Evolutionary conservation across 2,113 vertebrate genomes (phyloP).

Genomic region (Brachyistius frenatus): DNA sequence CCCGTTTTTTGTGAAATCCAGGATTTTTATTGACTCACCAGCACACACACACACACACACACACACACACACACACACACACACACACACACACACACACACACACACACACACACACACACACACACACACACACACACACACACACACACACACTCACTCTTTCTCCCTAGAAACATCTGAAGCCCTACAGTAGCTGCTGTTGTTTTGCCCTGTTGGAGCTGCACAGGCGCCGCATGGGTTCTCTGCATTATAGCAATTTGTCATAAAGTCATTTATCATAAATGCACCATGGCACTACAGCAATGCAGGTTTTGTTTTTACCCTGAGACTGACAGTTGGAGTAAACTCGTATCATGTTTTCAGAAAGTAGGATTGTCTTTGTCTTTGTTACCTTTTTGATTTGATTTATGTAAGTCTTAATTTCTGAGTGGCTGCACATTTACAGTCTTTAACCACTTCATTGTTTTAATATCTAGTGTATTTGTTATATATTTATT

Average conservation of each 20-base stretch:
- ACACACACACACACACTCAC: background rate
- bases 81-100: background rate
- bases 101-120: background rate
- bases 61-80: background rate
- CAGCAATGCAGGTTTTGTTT: constrained; percentile 74
- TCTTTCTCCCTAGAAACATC: background rate
- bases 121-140: background rate
- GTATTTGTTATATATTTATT: background rate
- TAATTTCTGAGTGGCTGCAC: background rate
- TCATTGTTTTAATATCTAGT: background rate
- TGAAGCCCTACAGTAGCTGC: constrained; percentile 15
- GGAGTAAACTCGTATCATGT: constrained; percentile 48
- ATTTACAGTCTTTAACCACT: constrained; percentile 1
- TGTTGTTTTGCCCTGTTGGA: constrained; percentile 51
- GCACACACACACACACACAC: constrained; percentile 11
- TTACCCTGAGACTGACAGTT: constrained; percentile 60
- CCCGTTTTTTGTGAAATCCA: constrained; percentile 41
- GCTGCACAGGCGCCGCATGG: constrained; percentile 52
- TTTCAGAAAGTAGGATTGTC: constrained; percentile 27
- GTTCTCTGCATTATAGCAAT: constrained; percentile 71
- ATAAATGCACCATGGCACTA: constrained; percentile 65
- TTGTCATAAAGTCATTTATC: constrained; percentile 79
- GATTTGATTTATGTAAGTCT: constrained; percentile 13
- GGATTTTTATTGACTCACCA: constrained; percentile 33
- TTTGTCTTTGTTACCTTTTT: background rate